Evolutionary conservation across 2,113 vertebrate genomes (phyloP), one percentile per base, ranked within the genome.

Genomic region (Sminthopsis crassicaudata): DNA sequence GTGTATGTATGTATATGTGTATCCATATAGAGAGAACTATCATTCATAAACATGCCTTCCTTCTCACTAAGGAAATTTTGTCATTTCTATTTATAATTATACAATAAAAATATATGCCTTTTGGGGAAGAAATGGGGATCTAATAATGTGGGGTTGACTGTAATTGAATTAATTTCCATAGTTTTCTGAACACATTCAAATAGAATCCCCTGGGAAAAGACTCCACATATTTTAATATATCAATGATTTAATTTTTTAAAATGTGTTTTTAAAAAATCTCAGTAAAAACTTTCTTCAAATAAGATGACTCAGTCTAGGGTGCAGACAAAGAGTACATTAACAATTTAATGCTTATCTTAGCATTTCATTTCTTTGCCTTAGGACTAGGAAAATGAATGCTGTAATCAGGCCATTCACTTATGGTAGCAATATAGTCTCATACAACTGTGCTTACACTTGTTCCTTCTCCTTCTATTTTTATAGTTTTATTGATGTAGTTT

Each of bases 21-120:
- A 9, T 42, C 26, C 26, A 26, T 9, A 26, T 57, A 57, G 10
- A 57, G 54, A 55, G 6, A 55, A 48, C 48, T 23, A 84, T 42
- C 22, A 8, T 91, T 10, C 46, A 88, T 46, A 76, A 90, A 67
- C 55, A 94, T 92, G 89, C 91, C 94, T 96, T 97, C 94, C 92
- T 96, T 92, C 76, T 54, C 57, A 84, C 27, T 90, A 91, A 52
- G 42, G 52, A 93, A 95, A 95, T 92, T 95, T 96, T 95, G 95
- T 92, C 91, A 92, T 90, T 92, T 84, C 95, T 46, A 90, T 55
- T 92, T 54, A 92, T 89, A 92, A 90, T 95, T 92, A 11, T 42
- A 48, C 89, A 90, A 46, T 30, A 51, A 90, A 46, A 27, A 51
- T 90, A 6, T 93, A 90, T 89, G 26, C 57, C 88, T 6, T 55